These are phyloP conservation scores for Corbicula japonica DNA, from an alignment of 2,888 invertebrate species.

Conservation along the genomic window DNA sequence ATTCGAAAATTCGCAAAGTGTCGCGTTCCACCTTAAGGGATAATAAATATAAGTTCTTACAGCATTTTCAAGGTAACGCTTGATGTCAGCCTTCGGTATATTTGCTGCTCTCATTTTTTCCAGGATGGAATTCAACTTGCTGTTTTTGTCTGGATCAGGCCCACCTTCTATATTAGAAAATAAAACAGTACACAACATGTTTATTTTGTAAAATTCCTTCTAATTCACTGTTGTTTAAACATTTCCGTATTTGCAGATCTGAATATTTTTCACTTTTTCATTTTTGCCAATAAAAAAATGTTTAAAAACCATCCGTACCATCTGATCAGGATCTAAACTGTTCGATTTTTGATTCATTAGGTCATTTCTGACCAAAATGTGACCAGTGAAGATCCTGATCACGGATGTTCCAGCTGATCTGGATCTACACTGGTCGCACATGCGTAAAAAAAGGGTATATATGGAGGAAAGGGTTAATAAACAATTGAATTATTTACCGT, in stretches of 20 bases:
- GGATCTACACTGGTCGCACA: neutral
- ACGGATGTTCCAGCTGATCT: neutral
- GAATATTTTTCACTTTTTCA: neutral
- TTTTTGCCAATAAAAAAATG: neutral
- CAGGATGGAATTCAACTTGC: slow-evolving; percentile 13
- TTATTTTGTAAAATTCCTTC: neutral
- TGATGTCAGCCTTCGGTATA: slow-evolving; percentile 30
- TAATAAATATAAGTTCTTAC: slow-evolving; percentile 15
- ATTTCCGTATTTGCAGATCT: neutral
- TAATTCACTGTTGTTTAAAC: neutral
- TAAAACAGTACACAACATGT: neutral
- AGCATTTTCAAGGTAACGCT: slow-evolving; percentile 25
- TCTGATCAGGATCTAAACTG: neutral
- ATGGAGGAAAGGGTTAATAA: too few species aligned
- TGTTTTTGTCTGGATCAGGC: slow-evolving; percentile 33
- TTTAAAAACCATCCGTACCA: neutral
- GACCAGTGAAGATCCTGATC: too few species aligned
- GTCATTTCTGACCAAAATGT: too few species aligned
- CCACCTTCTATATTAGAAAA: slow-evolving; percentile 22
- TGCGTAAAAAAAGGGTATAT: neutral
- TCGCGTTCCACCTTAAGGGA: neutral
- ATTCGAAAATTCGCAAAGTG: neutral
- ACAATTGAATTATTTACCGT: too few species aligned
- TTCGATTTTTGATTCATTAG: neutral
- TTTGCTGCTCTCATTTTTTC: slow-evolving; percentile 9